These are phyloP conservation scores for Neocrepidodera transversa DNA, from an alignment of 2,888 invertebrate species.

Conservation along the genomic window DNA sequence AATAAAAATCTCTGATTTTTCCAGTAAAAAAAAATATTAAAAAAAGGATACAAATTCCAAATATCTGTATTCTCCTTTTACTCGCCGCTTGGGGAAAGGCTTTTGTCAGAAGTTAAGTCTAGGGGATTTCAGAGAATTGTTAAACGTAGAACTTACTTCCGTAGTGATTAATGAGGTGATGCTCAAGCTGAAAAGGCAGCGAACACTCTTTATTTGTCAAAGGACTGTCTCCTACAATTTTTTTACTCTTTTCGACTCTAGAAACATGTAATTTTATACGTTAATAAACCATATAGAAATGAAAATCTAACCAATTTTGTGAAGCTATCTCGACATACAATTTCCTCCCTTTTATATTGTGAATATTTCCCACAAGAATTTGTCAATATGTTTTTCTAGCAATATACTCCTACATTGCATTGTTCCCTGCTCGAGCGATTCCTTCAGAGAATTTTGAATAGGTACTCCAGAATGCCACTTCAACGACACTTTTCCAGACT, in stretches of 20 bases:
- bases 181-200: background rate
- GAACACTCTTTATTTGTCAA: background rate
- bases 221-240: background rate
- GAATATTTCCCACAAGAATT: conserved; percentile 3
- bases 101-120: conserved; percentile 8
- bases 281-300: no score
- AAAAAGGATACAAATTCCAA: background rate
- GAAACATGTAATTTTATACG: no score
- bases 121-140: conserved; percentile 14
- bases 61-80: conserved; percentile 8
- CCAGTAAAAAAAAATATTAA: no score
- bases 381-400: background rate
- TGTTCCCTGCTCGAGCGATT: background rate
- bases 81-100: background rate
- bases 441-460: background rate
- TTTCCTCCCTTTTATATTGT: background rate
- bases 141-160: conserved; percentile 43
- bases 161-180: conserved; percentile 40
- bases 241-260: no score
- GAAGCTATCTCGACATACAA: background rate
- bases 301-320: no score
- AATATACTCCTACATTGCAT: background rate
- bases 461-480: background rate
- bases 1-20: no score
- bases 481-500: conserved; percentile 1